Evolutionary conservation across 92 coral and sea anemone genomes (phyloP).

Genomic region (Phymanthus crucifer): DNA sequence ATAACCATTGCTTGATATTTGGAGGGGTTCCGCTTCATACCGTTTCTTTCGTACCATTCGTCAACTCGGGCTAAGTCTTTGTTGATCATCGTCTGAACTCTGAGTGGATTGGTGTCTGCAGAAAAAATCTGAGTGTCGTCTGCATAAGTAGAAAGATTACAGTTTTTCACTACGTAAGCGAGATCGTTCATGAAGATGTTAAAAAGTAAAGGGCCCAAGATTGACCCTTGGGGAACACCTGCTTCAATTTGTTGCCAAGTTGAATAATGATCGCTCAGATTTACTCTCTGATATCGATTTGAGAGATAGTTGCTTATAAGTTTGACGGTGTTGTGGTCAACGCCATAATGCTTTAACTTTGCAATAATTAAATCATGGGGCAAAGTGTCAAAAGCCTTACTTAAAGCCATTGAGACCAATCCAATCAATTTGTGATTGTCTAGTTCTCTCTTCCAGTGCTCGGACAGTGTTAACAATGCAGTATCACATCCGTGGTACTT

Average conservation of each 20-base stretch:
- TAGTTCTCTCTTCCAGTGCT: slow-evolving; percentile 41
- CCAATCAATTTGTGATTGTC: slow-evolving; percentile 32
- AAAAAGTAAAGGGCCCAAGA: slow-evolving; percentile 34
- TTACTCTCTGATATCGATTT: slow-evolving; percentile 32
- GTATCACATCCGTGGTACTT: slow-evolving; percentile 28
- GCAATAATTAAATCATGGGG: no score
- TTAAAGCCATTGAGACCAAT: slow-evolving; percentile 30
- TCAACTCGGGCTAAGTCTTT: background rate
- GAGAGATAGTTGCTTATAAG: slow-evolving; percentile 31
- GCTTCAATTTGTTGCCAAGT: slow-evolving; percentile 27
- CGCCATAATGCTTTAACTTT: no score
- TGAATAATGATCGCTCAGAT: slow-evolving; percentile 11
- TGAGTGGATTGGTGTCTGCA: background rate
- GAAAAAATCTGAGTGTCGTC: slow-evolving; percentile 16
- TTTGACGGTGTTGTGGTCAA: no score
- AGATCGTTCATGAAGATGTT: slow-evolving; percentile 58
- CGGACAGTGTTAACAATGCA: slow-evolving; percentile 6
- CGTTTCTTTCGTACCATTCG: no score
- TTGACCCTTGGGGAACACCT: slow-evolving; percentile 40
- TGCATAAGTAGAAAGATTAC: slow-evolving; percentile 35
- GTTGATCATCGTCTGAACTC: background rate
- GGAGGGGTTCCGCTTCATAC: no score
- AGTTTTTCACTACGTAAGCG: slow-evolving; percentile 14
- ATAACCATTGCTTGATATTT: no score
- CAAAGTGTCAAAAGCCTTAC: no score